Evolutionary conservation across 2,113 vertebrate species (phyloP).

Genomic region (Tragulus kanchil): DNA sequence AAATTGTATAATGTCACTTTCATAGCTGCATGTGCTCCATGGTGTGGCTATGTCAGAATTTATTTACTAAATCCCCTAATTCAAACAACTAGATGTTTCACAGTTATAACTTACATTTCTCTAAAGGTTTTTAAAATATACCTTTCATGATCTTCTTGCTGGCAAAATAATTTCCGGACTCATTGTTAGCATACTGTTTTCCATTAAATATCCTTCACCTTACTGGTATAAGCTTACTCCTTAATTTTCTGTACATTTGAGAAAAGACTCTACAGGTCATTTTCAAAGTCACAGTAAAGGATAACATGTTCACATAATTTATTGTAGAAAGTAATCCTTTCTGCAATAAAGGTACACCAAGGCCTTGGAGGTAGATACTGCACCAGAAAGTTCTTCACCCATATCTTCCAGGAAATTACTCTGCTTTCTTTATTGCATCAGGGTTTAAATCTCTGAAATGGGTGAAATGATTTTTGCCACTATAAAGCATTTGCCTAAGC

Average conservation of each 20-base stretch:
- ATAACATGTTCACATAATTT: too few relatives aligned
- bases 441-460: background rate
- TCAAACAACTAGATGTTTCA: background rate
- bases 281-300: background rate
- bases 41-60: background rate
- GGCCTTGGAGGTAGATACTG: background rate
- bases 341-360: background rate
- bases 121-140: background rate
- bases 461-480: background rate
- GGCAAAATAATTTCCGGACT: background rate
- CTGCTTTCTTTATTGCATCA: background rate
- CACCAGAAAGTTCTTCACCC: background rate
- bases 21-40: background rate
- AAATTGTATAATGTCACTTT: conserved; percentile 23
- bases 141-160: background rate
- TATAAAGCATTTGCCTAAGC: background rate
- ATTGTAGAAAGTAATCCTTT: background rate
- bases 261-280: background rate
- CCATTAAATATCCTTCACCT: background rate
- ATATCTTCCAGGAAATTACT: background rate
- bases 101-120: background rate
- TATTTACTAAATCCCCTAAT: background rate
- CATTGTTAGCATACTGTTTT: background rate
- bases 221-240: background rate
- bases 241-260: background rate